phyloP scores from a whole-genome alignment of 2,888 invertebrate species.

The Spilarctia lutea region DNA sequence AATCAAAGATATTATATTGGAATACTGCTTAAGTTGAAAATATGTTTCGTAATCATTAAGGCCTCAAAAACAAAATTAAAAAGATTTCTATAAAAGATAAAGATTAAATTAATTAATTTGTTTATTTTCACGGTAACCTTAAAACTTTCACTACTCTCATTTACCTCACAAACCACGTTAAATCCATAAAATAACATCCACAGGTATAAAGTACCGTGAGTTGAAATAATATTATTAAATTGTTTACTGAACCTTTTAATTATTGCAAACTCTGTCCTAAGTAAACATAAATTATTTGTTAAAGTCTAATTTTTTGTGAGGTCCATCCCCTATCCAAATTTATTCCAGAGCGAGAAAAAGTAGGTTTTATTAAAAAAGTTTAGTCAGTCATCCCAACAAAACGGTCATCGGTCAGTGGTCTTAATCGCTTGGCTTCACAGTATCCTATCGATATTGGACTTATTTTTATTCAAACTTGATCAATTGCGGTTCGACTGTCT shows the following conservation, averaged over 20 bases:
- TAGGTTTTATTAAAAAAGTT: constrained; percentile 83
- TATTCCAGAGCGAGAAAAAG: constrained; percentile 66
- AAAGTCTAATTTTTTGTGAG: constrained; percentile 64
- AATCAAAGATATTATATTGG: too few species aligned
- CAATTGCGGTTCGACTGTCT: constrained; percentile 19
- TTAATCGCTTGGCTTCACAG: constrained; percentile 26
- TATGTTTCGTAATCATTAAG: too few species aligned
- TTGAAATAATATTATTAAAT: constrained; percentile 34
- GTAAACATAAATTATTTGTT: constrained; percentile 71
- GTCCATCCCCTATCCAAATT: constrained; percentile 72
- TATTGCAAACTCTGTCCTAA: constrained; percentile 51
- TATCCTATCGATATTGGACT: constrained; percentile 18
- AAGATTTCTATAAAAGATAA: too few species aligned
- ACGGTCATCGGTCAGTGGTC: constrained; percentile 43
- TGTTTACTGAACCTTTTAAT: constrained; percentile 53
- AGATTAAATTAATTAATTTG: not conserved
- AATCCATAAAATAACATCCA: not conserved
- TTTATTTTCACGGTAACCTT: not conserved
- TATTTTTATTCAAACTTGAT: constrained; percentile 16
- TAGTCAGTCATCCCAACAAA: constrained; percentile 48
- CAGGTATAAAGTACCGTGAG: constrained; percentile 13
- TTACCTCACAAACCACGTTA: not conserved
- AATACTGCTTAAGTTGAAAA: too few species aligned
- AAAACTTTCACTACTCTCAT: not conserved
- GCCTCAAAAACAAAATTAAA: too few species aligned